A percentile compares a stretch with the other conserved stretches of the same genome.
These are phyloP conservation scores for Psophia crepitans DNA, from an alignment of 2,113 vertebrate genomes.

Conservation along the genomic window DNA sequence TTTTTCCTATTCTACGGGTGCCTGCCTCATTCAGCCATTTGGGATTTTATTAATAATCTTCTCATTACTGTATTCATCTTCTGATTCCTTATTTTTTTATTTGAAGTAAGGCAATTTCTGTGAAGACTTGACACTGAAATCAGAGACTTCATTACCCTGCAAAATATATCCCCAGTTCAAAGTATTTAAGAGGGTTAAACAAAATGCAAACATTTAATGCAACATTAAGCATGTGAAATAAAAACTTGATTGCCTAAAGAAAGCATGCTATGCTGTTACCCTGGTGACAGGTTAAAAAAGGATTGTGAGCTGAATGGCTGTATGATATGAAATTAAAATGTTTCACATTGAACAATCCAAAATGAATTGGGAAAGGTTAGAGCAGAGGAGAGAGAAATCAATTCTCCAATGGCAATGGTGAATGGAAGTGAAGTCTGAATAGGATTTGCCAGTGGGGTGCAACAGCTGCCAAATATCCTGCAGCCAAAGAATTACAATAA, in stretches of 20 bases:
- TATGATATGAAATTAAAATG: conserved; percentile 97
- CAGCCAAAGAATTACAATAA: conserved; percentile 96
- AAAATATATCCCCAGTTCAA: conserved; percentile 70
- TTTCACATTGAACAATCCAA: conserved; percentile 94
- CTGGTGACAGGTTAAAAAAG: conserved; percentile 84
- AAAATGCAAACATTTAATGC: conserved; percentile 82
- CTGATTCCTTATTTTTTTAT: conserved; percentile 64
- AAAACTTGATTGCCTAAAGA: conserved; percentile 80
- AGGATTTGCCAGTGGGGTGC: conserved; percentile 95
- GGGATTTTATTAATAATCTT: conserved; percentile 65
- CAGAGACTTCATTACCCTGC: conserved; percentile 68
- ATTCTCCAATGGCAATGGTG: conserved; percentile 88
- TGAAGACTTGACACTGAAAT: conserved; percentile 66
- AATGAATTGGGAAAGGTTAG: conserved; percentile 91
- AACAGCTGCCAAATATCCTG: conserved; percentile 96
- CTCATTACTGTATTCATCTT: conserved; percentile 61
- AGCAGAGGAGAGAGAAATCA: conserved; percentile 91
- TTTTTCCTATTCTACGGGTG: conserved; percentile 13
- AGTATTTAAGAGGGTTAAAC: conserved; percentile 78
- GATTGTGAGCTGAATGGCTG: conserved; percentile 82
- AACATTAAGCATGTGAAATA: conserved; percentile 83
- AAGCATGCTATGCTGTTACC: conserved; percentile 81
- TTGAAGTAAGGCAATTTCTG: conserved; percentile 58
- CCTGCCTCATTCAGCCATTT: conserved; percentile 46
- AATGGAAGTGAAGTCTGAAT: conserved; percentile 91